phyloP scores from a whole-genome alignment of 2,113 vertebrate genomes.

The Malurus elegans region DNA sequence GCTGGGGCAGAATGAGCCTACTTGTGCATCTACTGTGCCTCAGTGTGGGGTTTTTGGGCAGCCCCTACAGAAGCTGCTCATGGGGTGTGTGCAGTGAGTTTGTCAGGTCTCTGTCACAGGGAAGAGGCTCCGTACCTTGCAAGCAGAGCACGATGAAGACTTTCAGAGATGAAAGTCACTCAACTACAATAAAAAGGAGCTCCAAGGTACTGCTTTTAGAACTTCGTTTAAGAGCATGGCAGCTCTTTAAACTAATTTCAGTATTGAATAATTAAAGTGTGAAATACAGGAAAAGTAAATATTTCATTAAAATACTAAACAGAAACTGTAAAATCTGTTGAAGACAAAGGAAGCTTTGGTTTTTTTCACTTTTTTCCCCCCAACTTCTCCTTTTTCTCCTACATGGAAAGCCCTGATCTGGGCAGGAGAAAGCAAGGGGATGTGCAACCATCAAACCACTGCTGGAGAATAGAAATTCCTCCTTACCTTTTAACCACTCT shows the following conservation, averaged over 20 bases:
- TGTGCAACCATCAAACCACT: neutral
- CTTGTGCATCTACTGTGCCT: neutral
- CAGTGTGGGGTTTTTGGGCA: accelerated
- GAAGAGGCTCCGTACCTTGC: neutral
- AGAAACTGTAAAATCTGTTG: neutral
- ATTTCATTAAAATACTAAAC: slow-evolving; percentile 60
- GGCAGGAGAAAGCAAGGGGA: neutral
- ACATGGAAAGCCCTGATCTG: neutral
- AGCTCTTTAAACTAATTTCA: slow-evolving; percentile 33
- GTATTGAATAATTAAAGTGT: slow-evolving; percentile 52
- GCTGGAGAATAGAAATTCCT: neutral
- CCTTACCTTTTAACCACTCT: neutral
- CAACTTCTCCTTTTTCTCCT: neutral
- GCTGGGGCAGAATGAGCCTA: neutral
- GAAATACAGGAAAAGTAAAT: slow-evolving; percentile 45
- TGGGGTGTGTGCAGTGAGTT: neutral
- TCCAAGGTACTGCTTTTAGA: neutral
- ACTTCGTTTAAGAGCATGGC: neutral
- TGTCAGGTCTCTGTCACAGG: neutral
- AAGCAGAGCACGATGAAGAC: neutral
- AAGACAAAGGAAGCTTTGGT: neutral
- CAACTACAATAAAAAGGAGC: neutral
- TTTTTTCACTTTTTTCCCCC: neutral
- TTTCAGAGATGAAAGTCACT: neutral
- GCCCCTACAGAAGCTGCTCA: neutral